phyloP scores from a whole-genome alignment of 2,113 vertebrate genomes.

The Burhinus bistriatus region DNA sequence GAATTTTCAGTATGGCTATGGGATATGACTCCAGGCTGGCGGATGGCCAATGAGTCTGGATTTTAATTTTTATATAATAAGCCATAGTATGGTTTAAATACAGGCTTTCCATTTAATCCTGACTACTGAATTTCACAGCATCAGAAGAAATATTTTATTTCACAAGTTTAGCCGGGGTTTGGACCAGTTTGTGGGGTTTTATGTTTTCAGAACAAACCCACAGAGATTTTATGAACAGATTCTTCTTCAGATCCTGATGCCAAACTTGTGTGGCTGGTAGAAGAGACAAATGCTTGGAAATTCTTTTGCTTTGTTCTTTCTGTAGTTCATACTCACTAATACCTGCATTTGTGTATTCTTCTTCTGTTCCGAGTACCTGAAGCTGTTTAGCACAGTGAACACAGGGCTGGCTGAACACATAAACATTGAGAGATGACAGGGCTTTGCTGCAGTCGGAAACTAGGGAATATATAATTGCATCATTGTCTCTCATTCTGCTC shows the following conservation, averaged over 20 bases:
- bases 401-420: not conserved
- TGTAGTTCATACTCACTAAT: not conserved
- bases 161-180: not conserved
- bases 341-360: not conserved
- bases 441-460: constrained; percentile 43
- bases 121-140: not conserved
- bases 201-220: not conserved
- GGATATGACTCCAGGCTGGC: not conserved
- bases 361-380: not conserved
- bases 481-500: constrained; percentile 80
- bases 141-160: constrained; percentile 10
- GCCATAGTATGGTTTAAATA: not conserved
- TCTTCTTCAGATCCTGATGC: not conserved
- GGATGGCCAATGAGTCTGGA: not conserved
- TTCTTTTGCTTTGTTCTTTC: not conserved
- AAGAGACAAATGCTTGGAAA: not conserved
- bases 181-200: not conserved
- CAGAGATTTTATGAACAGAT: not conserved
- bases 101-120: not conserved
- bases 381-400: not conserved
- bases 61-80: not conserved
- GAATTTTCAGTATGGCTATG: not conserved
- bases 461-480: constrained; percentile 86
- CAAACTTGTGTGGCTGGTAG: not conserved
- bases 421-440: constrained; percentile 47